A percentile compares a stretch with the other conserved stretches of the same genome.
phyloP scores from a whole-genome alignment of 2,888 invertebrate genomes.

The Ligdia adustata region DNA sequence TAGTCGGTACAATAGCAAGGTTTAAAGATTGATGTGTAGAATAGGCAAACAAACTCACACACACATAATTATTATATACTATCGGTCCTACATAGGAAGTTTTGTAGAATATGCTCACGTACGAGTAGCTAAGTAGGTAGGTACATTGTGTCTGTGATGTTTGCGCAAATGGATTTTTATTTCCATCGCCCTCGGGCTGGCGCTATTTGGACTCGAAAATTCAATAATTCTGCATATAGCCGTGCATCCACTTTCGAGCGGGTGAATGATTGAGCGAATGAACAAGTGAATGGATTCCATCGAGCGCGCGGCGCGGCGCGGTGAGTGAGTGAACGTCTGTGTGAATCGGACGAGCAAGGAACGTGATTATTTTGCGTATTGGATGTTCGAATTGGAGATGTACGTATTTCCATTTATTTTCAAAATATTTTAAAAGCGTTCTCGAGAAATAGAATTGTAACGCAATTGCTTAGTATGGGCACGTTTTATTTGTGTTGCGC shows the following conservation, averaged over 20 bases:
- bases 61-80: no score
- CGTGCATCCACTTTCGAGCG: conserved; percentile 61
- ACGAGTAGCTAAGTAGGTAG: background rate
- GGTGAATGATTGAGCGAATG: conserved; percentile 67
- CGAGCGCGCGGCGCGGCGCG: conserved; percentile 33
- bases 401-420: conserved; percentile 52
- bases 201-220: conserved; percentile 62
- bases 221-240: conserved; percentile 73
- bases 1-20: no score
- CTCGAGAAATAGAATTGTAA: conserved; percentile 46
- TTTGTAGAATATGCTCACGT: no score
- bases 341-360: conserved; percentile 49
- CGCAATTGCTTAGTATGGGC: no score
- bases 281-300: conserved; percentile 60
- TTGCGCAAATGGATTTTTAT: conserved; percentile 62
- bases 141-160: conserved; percentile 36
- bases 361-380: conserved; percentile 65
- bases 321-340: conserved; percentile 47
- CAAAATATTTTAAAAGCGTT: conserved; percentile 46
- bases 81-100: no score
- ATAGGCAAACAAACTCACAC: no score
- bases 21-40: no score
- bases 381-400: conserved; percentile 50
- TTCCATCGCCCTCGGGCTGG: conserved; percentile 42
- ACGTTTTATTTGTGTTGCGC: no score